Evolutionary conservation across 2,888 invertebrate genomes (phyloP).

Genomic region (Tipula confusa): DNA sequence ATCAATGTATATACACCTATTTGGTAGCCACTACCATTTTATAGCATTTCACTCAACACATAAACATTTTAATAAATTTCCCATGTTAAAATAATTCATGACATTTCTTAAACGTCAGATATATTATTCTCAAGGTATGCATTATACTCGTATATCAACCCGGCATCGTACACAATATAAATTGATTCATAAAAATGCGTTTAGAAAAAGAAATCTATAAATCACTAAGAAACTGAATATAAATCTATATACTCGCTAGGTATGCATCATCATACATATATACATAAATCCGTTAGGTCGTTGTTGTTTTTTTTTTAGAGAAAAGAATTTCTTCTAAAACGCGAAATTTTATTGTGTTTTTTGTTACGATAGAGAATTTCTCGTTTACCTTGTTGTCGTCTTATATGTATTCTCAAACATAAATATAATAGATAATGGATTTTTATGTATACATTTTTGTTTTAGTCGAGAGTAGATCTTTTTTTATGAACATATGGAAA

Average conservation of each 20-base stretch:
- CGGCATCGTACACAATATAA: background rate
- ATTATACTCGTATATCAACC: background rate
- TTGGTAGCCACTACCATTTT: background rate
- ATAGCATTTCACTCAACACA: background rate
- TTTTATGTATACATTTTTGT: too few species aligned
- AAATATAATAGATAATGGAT: background rate
- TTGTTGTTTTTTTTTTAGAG: too few species aligned
- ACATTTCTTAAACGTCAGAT: background rate
- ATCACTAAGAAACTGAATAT: background rate
- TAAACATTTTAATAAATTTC: background rate
- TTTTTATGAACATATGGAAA: background rate
- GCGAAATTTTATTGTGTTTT: background rate
- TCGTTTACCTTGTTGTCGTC: conserved; percentile 1
- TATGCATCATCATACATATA: background rate
- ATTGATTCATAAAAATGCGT: background rate
- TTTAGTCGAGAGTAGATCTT: background rate
- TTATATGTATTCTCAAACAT: background rate
- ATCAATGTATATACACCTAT: background rate
- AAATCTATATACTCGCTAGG: background rate
- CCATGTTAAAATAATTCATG: background rate
- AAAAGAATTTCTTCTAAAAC: conserved; percentile 12
- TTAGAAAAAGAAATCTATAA: background rate
- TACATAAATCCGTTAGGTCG: background rate
- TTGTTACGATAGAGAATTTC: background rate
- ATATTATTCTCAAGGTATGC: background rate